phyloP scores from a whole-genome alignment of 2,888 invertebrate genomes.

The Yponomeuta plumbellus region DNA sequence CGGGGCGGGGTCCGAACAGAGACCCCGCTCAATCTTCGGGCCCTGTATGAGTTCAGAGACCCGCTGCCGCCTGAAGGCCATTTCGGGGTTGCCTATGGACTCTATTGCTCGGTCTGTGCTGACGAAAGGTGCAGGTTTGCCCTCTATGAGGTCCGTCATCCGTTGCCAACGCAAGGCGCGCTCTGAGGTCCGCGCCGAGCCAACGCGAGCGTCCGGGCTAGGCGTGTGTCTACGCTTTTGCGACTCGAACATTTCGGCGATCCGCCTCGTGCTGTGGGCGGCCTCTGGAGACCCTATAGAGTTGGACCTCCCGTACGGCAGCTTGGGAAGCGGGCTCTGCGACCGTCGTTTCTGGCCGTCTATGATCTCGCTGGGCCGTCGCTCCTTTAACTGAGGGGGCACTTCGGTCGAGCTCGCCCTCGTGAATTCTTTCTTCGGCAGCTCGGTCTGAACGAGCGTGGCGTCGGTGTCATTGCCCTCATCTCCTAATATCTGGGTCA shows the following conservation, averaged over 20 bases:
- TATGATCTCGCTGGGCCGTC: constrained; percentile 42
- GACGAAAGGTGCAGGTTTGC: constrained; percentile 43
- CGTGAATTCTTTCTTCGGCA: constrained; percentile 24
- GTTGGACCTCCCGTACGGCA: constrained; percentile 41
- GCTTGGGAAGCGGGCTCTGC: constrained; percentile 36
- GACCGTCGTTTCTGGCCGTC: constrained; percentile 38
- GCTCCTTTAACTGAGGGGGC: constrained; percentile 29
- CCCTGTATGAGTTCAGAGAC: constrained; percentile 49
- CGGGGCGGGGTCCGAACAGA: constrained; percentile 31
- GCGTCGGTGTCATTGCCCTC: constrained; percentile 52
- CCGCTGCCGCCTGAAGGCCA: constrained; percentile 51
- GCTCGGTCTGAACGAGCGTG: constrained; percentile 35
- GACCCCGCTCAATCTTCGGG: constrained; percentile 18
- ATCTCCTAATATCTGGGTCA: constrained; percentile 43
- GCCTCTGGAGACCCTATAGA: constrained; percentile 48
- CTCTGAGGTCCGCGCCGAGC: constrained; percentile 44
- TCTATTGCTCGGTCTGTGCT: constrained; percentile 44
- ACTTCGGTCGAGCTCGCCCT: constrained; percentile 18
- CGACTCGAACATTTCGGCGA: constrained; percentile 54
- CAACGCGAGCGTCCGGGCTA: constrained; percentile 47
- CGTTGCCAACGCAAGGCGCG: constrained; percentile 50
- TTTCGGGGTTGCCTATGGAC: constrained; percentile 49
- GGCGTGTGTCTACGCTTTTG: constrained; percentile 45
- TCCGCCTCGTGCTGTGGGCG: constrained; percentile 43
- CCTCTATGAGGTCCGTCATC: constrained; percentile 59